Evolutionary conservation across 2,888 invertebrate genomes (phyloP).

Genomic region (Sisyra nigra): DNA sequence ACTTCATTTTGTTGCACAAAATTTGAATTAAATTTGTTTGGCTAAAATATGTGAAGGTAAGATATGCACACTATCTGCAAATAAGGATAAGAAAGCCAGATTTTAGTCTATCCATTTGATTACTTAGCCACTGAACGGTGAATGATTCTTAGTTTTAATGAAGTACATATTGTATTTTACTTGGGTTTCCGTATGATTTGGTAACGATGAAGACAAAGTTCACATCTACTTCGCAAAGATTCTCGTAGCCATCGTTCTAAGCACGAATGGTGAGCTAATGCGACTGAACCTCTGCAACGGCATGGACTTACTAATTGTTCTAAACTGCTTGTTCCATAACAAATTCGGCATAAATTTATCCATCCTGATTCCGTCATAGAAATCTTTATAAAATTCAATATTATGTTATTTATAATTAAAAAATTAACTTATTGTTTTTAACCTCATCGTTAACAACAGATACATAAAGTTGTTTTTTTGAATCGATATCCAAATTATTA

Average conservation of each 20-base stretch:
- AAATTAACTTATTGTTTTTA: not conserved
- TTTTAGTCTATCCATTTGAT: too few species aligned
- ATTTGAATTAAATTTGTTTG: too few species aligned
- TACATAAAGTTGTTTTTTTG: not conserved
- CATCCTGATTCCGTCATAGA: conserved; percentile 13
- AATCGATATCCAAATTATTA: too few species aligned
- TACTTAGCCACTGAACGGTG: too few species aligned
- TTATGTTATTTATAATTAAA: too few species aligned
- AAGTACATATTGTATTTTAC: too few species aligned
- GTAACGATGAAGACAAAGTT: conserved; percentile 37
- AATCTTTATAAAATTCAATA: conserved; percentile 5
- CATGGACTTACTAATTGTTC: conserved; percentile 34
- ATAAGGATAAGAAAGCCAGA: too few species aligned
- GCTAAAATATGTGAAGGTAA: too few species aligned
- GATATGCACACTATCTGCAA: too few species aligned
- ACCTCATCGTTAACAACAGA: not conserved
- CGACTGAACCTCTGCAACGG: conserved; percentile 35
- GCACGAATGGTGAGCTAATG: conserved; percentile 36
- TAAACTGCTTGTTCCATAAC: conserved; percentile 26
- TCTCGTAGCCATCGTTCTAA: conserved; percentile 39
- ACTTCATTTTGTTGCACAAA: too few species aligned
- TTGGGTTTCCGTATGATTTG: conserved; percentile 28
- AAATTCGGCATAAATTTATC: conserved; percentile 24
- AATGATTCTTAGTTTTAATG: too few species aligned
- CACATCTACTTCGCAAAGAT: conserved; percentile 33